These are phyloP conservation scores for Ptychobarbus kaznakovi DNA, from an alignment of 2,797 vertebrate genomes.

Conservation along the genomic window DNA sequence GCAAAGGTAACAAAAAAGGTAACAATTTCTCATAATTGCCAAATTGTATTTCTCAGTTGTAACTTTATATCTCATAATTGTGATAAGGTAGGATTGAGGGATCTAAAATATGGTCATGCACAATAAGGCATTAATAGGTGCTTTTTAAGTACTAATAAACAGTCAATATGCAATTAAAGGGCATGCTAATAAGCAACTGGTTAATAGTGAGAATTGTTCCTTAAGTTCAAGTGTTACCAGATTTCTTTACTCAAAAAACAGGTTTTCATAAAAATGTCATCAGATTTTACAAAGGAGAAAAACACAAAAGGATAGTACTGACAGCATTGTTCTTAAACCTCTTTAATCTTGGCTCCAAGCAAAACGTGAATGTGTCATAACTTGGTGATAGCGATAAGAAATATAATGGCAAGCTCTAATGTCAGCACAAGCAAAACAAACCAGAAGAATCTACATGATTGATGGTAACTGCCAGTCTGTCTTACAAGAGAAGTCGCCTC, in stretches of 20 bases:
- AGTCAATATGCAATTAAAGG: neutral
- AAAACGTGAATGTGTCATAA: conserved; percentile 14
- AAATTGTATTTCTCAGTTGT: neutral
- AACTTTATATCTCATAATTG: neutral
- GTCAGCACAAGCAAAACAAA: conserved; percentile 40
- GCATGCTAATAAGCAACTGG: neutral
- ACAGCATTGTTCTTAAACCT: conserved; percentile 31
- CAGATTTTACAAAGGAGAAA: neutral
- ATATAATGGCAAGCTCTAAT: conserved; percentile 2
- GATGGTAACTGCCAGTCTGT: neutral
- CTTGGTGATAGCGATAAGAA: conserved; percentile 17
- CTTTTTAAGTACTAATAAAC: neutral
- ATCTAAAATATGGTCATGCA: neutral
- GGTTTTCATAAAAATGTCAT: neutral
- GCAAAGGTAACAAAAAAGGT: neutral
- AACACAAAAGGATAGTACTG: neutral
- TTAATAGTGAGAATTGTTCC: neutral
- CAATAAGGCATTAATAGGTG: neutral
- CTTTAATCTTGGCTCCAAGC: conserved; percentile 17
- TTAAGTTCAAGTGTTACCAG: neutral
- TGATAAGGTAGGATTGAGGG: neutral
- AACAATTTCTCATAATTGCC: neutral
- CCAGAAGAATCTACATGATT: conserved; percentile 5
- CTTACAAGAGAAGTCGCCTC: neutral
- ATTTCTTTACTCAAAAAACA: neutral